Percentiles rank a stretch among this genome's conserved stretches.
Conservation (phyloP, 92 coral and sea anemone genomes). For the Metridium senile region DNA sequence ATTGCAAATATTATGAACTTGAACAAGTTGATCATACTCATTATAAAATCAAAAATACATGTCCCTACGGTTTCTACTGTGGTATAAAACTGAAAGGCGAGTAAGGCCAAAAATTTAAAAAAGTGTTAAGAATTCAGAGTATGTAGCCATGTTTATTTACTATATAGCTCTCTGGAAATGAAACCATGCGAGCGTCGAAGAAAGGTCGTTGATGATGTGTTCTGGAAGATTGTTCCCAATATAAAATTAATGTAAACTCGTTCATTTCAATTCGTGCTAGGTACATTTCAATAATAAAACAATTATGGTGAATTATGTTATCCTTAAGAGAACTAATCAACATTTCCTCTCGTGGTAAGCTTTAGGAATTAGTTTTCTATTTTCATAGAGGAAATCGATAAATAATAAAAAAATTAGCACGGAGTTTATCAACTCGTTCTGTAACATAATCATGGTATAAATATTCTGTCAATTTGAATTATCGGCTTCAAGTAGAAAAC, state of each 20-base stretch:
- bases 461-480: not conserved
- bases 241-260: no score
- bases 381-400: not conserved
- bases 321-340: not conserved
- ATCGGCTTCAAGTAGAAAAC: not conserved
- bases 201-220: not conserved
- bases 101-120: not conserved
- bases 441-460: not conserved
- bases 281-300: not conserved
- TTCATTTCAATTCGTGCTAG: not conserved
- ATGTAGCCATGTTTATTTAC: not conserved
- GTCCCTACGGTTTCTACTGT: no score
- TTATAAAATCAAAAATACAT: no score
- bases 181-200: not conserved
- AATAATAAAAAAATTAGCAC: not conserved
- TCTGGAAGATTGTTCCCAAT: not conserved
- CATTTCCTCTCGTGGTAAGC: not conserved
- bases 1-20: no score
- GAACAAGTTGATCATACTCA: no score
- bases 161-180: constrained; percentile 3
- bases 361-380: not conserved
- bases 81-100: no score
- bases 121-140: not conserved
- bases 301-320: not conserved
- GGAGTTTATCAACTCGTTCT: not conserved